Base-by-base conservation (phyloP, 2,113 vertebrate genomes). In the Hemiprocne comata region DNA sequence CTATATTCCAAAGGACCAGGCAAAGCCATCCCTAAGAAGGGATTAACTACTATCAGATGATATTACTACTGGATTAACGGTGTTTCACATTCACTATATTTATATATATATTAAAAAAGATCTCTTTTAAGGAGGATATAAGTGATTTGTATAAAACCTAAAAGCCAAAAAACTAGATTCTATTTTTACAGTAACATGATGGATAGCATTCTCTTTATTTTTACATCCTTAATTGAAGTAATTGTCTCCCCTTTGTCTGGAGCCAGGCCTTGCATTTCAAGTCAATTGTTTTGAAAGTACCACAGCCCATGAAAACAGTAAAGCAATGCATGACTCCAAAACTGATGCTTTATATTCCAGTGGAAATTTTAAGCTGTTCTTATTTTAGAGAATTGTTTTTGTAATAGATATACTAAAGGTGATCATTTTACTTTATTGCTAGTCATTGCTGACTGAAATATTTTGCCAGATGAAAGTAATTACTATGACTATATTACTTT, bases 11-110 rank as follows among this genome's bases (percentile, higher is more conserved):
- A 97, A 97, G 93, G 91, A 97, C 95, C 4, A 23, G 77, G 94
- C 72, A 97, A 96, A 98, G 93, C 97, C 95, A 82, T 91, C 82
- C 93, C 95, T 98, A 98, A 98, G 97, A 98, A 98, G 95, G 97
- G 98, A 98, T 98, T 98, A 98, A 88, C 96, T 94, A 51, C 94
- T 98, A 98, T 98, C 98, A 98, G 97, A 98, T 98, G 97, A 98
- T 98, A 98, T 98, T 98, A 98, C 79, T 87, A 94, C 96, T 96
- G 98, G 97, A 98, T 98, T 98, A 98, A 97, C 97, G 83, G 95
- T 97, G 95, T 98, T 98, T 96, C 23, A 4, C 73, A 97, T 98
- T 97, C 94, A 97, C 95, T 96, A 82, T 97, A 97, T 97, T 97
- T 98, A 92, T 74, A 60, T 87, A 89, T 72, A 74, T 75, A 85